Base-by-base conservation (phyloP, 2,888 invertebrate genomes). In the Mesochorus sp. region DNA sequence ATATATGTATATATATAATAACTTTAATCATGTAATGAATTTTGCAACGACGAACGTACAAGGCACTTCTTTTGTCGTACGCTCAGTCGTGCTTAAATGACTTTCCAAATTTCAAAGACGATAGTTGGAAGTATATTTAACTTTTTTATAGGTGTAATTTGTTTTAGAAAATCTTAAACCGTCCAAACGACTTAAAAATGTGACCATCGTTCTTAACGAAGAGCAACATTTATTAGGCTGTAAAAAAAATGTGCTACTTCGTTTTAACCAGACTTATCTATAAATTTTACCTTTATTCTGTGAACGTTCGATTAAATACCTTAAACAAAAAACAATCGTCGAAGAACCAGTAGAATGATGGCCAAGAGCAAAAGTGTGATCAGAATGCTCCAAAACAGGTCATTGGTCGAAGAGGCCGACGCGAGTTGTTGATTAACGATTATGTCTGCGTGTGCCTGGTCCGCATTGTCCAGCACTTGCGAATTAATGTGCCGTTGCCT, bases 271-370 rank as follows among this genome's bases (percentile, higher is more conserved):
- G 81, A 85, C 80, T 81, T 76, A 81, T 79, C 79, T n/a, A n/a
- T n/a, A n/a, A 55, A 34, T 67, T 47, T 67, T 8, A 14, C 12
- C 31, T 64, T 42, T 39, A 34, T 37, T 68, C 53, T 62, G 19
- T 10, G n/a, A 55, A 64, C 21, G 19, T 5, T 37, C 2, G 17
- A 26, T 71, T 42, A 1, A 5, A 57, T 53, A 64, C 47, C 62
- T 87, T 90, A 92, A 80, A 92, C 85, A 80, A 92, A 91, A 87
- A 93, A 92, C 75, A 92, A 80, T 88, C 93, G 88, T 87, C 93
- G 88, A 44, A 93, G 86, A 72, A 92, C 86, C 39, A 93, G 88
- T 28, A 92, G 82, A 72, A 90, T 88, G 81, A 93, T 93, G 44
- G 92, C 90, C 1, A 90, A 89, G 59, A 92, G 81, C 74, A 93